Conservation (phyloP, 2,797 vertebrate species). For the Phylloscopus collybita region DNA sequence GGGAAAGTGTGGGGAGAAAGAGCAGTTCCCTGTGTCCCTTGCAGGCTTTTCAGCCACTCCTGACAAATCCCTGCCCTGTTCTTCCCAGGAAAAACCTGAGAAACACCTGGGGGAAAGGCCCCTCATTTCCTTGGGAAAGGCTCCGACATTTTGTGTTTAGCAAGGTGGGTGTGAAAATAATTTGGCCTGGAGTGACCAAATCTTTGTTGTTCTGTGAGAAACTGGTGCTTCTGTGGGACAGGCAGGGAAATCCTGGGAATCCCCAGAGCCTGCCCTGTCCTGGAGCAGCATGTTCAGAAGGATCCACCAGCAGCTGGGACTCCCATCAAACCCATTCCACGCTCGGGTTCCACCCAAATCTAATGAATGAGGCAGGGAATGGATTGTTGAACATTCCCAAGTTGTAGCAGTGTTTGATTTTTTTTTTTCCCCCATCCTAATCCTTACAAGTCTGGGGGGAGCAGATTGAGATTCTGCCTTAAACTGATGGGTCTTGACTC, state of each 20-base stretch:
- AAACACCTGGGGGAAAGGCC: neutral
- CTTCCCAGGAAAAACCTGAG: neutral
- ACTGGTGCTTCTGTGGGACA: neutral
- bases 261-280: neutral
- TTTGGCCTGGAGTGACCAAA: neutral
- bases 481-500: neutral
- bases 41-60: neutral
- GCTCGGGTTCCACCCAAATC: neutral
- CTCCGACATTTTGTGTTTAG: fast-evolving
- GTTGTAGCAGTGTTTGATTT: neutral
- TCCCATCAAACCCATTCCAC: too few species aligned
- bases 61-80: neutral
- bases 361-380: neutral
- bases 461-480: neutral
- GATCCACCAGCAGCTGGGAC: neutral
- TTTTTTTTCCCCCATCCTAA: neutral
- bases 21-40: neutral
- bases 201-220: fast-evolving
- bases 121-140: neutral
- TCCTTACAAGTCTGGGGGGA: neutral
- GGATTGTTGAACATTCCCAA: neutral
- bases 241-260: neutral
- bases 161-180: neutral
- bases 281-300: fast-evolving
- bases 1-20: neutral